Conservation (phyloP, 1,140 invertebrate genomes). For the Holcopasites calliopsidis region DNA sequence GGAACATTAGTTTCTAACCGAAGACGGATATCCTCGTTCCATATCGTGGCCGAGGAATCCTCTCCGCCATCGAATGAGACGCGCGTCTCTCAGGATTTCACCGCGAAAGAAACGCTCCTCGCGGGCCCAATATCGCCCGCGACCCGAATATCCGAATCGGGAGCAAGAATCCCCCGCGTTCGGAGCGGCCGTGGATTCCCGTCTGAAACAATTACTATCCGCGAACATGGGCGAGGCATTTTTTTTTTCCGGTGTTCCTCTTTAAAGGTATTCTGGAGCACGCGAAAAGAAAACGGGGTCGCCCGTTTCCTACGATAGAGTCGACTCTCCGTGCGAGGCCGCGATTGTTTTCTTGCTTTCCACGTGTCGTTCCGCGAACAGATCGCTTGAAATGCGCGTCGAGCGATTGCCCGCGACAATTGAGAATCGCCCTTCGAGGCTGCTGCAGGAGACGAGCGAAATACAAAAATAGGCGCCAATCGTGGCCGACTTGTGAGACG, state of each 20-base stretch:
- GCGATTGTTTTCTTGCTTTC: neutral
- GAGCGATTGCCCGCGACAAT: neutral
- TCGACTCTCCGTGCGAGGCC: neutral
- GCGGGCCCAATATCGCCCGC: neutral
- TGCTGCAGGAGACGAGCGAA: slow-evolving; percentile 33
- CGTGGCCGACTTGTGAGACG: slow-evolving; percentile 33
- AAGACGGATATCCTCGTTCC: slow-evolving; percentile 10
- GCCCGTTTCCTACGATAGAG: neutral
- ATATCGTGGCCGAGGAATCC: neutral
- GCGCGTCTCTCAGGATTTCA: slow-evolving; percentile 25
- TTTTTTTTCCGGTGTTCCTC: neutral
- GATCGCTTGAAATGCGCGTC: slow-evolving; percentile 14
- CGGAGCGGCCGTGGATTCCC: slow-evolving; percentile 2
- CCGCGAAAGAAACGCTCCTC: slow-evolving; percentile 8
- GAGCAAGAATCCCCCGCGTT: neutral
- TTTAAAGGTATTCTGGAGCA: neutral
- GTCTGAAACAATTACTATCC: slow-evolving; percentile 5
- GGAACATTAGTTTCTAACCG: neutral
- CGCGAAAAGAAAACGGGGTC: neutral
- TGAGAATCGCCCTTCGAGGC: slow-evolving; percentile 16
- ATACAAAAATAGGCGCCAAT: slow-evolving; percentile 56
- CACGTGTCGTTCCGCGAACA: slow-evolving; percentile 1
- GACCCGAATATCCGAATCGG: slow-evolving; percentile 24
- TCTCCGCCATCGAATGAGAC: neutral
- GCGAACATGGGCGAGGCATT: too few species aligned